Evolutionary conservation across 2,888 invertebrate species (phyloP).

Genomic region (Pachycephus smyrnensis): DNA sequence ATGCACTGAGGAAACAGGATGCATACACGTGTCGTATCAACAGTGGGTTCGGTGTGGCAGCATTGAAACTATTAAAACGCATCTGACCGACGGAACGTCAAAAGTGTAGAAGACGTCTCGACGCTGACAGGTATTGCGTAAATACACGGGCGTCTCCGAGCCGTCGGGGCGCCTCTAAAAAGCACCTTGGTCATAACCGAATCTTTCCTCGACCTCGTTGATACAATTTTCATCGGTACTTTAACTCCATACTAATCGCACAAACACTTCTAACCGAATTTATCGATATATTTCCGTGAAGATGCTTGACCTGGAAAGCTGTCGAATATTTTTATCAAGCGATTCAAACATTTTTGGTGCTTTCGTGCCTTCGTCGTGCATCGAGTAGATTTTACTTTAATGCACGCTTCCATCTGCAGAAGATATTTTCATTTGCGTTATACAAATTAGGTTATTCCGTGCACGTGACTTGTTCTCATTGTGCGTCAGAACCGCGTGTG

Average conservation of each 20-base stretch:
- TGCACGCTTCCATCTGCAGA: neutral
- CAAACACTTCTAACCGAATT: neutral
- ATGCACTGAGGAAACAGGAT: neutral
- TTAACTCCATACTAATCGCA: neutral
- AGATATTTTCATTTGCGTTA: neutral
- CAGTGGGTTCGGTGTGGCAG: neutral
- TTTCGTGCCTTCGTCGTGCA: neutral
- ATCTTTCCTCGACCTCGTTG: neutral
- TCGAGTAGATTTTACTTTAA: neutral
- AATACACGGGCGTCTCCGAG: neutral
- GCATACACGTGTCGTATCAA: neutral
- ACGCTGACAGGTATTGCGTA: neutral
- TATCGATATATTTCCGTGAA: neutral
- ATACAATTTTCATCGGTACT: neutral
- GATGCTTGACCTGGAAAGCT: neutral
- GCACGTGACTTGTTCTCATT: neutral
- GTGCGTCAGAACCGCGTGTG: neutral
- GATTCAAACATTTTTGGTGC: neutral
- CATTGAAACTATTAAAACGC: neutral
- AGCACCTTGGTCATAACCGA: neutral
- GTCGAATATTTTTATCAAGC: neutral
- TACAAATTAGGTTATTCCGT: neutral
- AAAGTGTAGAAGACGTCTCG: neutral
- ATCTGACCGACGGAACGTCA: neutral
- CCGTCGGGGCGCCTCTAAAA: neutral